Evolutionary conservation across 2,888 invertebrate genomes (phyloP), one percentile per base, ranked within the genome.

Genomic region (Ochropacha duplaris): DNA sequence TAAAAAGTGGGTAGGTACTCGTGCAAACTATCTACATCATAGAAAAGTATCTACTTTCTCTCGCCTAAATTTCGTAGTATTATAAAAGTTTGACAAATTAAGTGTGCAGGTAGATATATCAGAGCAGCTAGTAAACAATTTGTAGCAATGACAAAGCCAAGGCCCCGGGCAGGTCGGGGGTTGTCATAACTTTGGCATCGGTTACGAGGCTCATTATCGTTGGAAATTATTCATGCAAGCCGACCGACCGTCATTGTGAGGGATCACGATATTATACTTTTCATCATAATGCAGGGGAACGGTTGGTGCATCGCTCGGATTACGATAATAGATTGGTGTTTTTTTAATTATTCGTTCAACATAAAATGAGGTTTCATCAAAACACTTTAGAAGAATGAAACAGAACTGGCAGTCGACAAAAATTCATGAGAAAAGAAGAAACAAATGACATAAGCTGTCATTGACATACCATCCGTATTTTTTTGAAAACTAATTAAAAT

Each of bases 171-270:
- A 31, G 36, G 49, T 19, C 12, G 56, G 62, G 57, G 44, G 57
- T 60, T 61, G 64, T 66, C 75, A 69, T 76, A 78, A 77, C 70
- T 79, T 73, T 65, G 71, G 66, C 72, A 66, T 72, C 69, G 75
- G 73, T 62, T 56, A 58, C 57, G 61, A 54, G 62, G 66, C 78
- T 83, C 74, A 83, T 86, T 81, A 84, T 66, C 68, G 67, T 69
- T 60, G 64, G 76, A 79, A 52, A 81, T 84, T 84, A 84, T 86
- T 83, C 86, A 84, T 84, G 86, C 85, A 79, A 73, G 75, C 69
- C 72, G 63, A 66, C 68, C 49, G 54, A 19, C 61, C 22, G 56
- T 68, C 64, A 54, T 65, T 73, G 68, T 67, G 74, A 72, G 74
- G 75, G 68, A 74, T 77, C 74, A 76, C 81, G 78, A 66, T 64